Conservation (phyloP, 2,113 vertebrate genomes). For the Alethe diademata region DNA sequence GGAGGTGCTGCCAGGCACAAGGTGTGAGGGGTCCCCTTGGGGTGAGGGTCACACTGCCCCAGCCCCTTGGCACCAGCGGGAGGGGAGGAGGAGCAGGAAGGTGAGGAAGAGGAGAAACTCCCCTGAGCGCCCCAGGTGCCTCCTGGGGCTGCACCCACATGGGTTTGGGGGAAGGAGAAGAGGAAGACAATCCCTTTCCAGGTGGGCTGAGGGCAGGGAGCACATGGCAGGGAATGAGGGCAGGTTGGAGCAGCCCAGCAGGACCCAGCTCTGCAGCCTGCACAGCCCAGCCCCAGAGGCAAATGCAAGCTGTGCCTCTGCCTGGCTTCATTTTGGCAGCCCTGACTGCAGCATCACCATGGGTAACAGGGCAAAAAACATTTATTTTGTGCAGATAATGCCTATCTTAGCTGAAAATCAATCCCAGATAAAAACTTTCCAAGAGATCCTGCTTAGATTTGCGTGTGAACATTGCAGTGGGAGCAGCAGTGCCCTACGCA, state of each 20-base stretch:
- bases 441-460: neutral
- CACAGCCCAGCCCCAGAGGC: neutral
- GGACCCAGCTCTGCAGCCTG: neutral
- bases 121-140: neutral
- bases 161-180: neutral
- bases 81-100: neutral
- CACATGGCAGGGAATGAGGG: rapidly evolving
- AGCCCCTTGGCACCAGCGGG: neutral
- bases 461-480: neutral
- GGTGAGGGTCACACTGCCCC: too few species aligned
- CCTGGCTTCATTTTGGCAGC: neutral
- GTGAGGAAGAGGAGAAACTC: neutral
- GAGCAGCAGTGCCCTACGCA: neutral
- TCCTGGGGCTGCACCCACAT: rapidly evolving
- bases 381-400: neutral
- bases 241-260: neutral
- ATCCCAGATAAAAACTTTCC: neutral
- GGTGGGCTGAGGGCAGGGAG: neutral
- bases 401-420: neutral
- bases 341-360: neutral
- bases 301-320: neutral
- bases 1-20: neutral
- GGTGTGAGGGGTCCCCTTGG: rapidly evolving
- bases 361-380: neutral
- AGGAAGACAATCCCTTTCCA: rapidly evolving